Percentiles rank a stretch among this genome's conserved stretches.
These are phyloP conservation scores for Nesogale talazaci DNA, from an alignment of 2,113 vertebrate genomes.

Conservation along the genomic window DNA sequence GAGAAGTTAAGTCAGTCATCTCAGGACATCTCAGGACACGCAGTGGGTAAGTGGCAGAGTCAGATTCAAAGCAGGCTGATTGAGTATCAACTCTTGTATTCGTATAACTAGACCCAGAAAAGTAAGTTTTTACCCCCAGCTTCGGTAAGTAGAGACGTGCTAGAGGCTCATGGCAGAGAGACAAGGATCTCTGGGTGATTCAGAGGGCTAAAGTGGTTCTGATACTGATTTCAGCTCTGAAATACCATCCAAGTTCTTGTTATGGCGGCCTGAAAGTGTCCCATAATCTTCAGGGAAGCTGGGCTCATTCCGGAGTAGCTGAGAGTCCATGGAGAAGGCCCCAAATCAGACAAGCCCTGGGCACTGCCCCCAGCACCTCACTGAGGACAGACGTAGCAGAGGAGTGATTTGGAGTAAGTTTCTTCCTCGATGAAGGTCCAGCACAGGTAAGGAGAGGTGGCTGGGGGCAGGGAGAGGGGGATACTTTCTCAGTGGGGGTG, in stretches of 20 bases:
- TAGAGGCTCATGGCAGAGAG: neutral
- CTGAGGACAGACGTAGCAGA: neutral
- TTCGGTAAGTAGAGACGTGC: neutral
- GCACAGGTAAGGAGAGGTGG: constrained; percentile 50
- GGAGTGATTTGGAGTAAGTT: neutral
- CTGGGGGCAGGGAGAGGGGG: neutral
- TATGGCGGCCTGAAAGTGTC: neutral
- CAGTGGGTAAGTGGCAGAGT: neutral
- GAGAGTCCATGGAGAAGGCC: neutral
- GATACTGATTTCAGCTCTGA: neutral
- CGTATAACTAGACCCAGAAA: neutral
- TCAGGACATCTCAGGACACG: too few relatives aligned
- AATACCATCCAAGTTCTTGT: neutral
- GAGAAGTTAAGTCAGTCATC: neutral
- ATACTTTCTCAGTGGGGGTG: neutral
- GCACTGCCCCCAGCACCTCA: neutral
- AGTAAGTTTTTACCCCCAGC: neutral
- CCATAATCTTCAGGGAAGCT: neutral
- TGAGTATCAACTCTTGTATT: neutral
- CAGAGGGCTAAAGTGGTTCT: neutral
- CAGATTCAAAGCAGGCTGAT: neutral
- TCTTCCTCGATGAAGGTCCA: neutral
- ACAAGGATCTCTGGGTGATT: neutral
- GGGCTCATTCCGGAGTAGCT: neutral
- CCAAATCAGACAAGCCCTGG: neutral